Percentiles rank a stretch among this genome's conserved stretches.
Evolutionary conservation across 30 jellyfish, hydroid and myxozoan species (phyloP).

Genomic region (Aurelia coerulea): DNA sequence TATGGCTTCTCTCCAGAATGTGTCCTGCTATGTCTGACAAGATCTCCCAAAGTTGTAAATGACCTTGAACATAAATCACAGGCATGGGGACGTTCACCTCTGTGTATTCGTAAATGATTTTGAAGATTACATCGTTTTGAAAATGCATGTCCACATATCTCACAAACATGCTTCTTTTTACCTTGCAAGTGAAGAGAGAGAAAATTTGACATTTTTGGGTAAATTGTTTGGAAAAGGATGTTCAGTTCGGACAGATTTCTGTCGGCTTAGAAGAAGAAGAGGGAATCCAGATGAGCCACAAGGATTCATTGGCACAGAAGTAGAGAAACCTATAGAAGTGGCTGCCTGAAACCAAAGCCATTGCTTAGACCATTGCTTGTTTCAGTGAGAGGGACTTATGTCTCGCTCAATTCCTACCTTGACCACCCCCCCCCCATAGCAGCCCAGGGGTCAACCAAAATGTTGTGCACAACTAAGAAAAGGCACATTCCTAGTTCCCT

Average conservation of each 20-base stretch:
- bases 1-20: constrained; percentile 88
- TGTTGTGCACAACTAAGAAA: too few relatives aligned
- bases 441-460: too few relatives aligned
- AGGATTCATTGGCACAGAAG: background rate
- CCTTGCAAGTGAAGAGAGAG: background rate
- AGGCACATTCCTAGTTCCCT: too few relatives aligned
- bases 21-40: constrained; percentile 64
- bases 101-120: constrained; percentile 72
- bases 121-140: constrained; percentile 62
- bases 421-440: too few relatives aligned
- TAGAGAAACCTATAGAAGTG: background rate
- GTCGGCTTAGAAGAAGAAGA: too few relatives aligned
- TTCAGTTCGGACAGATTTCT: too few relatives aligned
- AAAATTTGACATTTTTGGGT: too few relatives aligned
- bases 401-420: too few relatives aligned
- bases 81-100: constrained; percentile 75
- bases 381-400: too few relatives aligned
- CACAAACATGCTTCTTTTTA: constrained; percentile 64
- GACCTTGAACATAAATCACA: constrained; percentile 73
- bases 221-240: too few relatives aligned
- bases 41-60: constrained; percentile 61
- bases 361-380: background rate
- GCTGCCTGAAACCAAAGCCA: background rate
- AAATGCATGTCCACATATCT: constrained; percentile 65
- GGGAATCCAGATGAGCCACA: too few relatives aligned